These are phyloP conservation scores for Akabosia matsudoensis DNA, from an alignment of 1,140 invertebrate genomes.

Conservation along the genomic window DNA sequence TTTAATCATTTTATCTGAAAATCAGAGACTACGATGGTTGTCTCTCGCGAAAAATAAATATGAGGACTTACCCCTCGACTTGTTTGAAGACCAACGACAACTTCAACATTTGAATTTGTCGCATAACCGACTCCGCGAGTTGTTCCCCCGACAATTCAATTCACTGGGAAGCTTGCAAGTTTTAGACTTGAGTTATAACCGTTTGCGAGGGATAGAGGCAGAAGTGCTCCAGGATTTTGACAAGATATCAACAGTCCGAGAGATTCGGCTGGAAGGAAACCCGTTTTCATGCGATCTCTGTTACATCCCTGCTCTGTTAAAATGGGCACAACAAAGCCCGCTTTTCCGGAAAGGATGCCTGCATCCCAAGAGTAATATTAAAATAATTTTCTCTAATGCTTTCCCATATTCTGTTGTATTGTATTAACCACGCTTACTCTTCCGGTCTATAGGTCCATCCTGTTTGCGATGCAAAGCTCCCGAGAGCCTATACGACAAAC, in stretches of 20 bases:
- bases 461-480: conserved; percentile 43
- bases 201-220: conserved; percentile 38
- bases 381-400: conserved; percentile 16
- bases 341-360: conserved; percentile 36
- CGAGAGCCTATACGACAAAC: conserved; percentile 28
- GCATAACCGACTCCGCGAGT: conserved; percentile 34
- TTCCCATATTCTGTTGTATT: not conserved
- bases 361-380: conserved; percentile 31
- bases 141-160: conserved; percentile 39
- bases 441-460: conserved; percentile 36
- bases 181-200: conserved; percentile 40
- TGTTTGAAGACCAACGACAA: conserved; percentile 38
- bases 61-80: conserved; percentile 37
- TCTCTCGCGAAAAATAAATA: conserved; percentile 40
- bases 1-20: conserved; percentile 34
- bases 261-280: conserved; percentile 40
- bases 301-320: conserved; percentile 38
- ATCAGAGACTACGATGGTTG: conserved; percentile 34
- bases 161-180: conserved; percentile 30
- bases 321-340: conserved; percentile 36
- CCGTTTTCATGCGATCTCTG: conserved; percentile 44
- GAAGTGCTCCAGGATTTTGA: conserved; percentile 38
- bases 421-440: conserved; percentile 8
- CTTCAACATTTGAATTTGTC: conserved; percentile 42
- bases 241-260: conserved; percentile 26